Evolutionary conservation across 2,113 vertebrate species (phyloP).

Genomic region (Poeciliopsis prolifica): DNA sequence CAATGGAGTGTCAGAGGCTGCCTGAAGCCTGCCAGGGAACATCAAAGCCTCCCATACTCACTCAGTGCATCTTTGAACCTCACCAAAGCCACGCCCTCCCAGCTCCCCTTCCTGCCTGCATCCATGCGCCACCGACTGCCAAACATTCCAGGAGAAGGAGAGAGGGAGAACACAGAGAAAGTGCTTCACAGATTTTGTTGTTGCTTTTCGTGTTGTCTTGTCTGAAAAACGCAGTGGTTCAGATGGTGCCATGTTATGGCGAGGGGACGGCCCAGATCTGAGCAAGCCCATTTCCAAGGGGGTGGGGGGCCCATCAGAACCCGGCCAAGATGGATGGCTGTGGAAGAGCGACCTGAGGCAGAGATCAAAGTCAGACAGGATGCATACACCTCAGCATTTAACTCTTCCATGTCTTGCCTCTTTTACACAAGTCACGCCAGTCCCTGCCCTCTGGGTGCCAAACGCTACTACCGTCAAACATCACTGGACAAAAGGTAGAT

Average conservation of each 20-base stretch:
- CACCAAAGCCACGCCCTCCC: conserved; percentile 50
- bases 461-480: conserved; percentile 23
- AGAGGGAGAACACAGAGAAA: conserved; percentile 5
- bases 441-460: conserved; percentile 44
- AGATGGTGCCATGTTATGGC: conserved; percentile 22
- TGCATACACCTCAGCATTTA: conserved; percentile 67
- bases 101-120: conserved; percentile 24
- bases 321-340: conserved; percentile 70
- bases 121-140: conserved; percentile 26
- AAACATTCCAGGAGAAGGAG: conserved; percentile 5
- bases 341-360: conserved; percentile 72
- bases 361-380: conserved; percentile 79
- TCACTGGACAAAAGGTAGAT: neutral
- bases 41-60: conserved; percentile 71
- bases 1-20: conserved; percentile 73
- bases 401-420: conserved; percentile 74
- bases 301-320: conserved; percentile 42
- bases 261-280: conserved; percentile 51
- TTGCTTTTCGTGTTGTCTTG: neutral
- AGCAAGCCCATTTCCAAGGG: conserved; percentile 54
- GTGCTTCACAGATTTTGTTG: conserved; percentile 21
- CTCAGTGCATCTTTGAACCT: conserved; percentile 73
- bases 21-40: conserved; percentile 73
- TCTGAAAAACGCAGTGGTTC: conserved; percentile 9
- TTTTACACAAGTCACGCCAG: conserved; percentile 59